Base-by-base conservation (phyloP, 2,888 invertebrate genomes). In the Cyaniris semiargus region DNA sequence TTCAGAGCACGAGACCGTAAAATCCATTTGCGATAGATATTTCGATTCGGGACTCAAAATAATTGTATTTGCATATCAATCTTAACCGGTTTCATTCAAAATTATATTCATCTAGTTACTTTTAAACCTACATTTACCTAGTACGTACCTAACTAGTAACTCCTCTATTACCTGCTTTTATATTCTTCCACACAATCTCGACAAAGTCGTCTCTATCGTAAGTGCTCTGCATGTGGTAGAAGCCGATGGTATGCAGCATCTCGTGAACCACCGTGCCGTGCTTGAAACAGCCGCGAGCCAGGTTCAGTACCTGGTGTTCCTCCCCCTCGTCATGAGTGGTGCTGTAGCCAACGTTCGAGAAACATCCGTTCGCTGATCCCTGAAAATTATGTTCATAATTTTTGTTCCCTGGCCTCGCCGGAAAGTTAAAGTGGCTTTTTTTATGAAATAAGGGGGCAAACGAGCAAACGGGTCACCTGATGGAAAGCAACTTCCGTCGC, bases 221-320 rank as follows among this genome's bases (percentile, higher is more conserved):
- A 31, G 97, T 95, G 84, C 96, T 97, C 85, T 97, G 97, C 90
- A 97, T 97, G 85, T 98, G 97, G 86, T 96, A 97, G 87, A 97
- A 97, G 0, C 97, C 97, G 1, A 97, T 87, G 0, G 96, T 96
- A 84, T 97, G 97, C 83, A 97, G 93, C 86, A 97, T 93, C 87
- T 98, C 97, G 85, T 98, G 97, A 8, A 96, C 95, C 4, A 96
- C 94, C 13, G 96, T 96, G 21, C 97, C 96, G 78, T 94, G 94
- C 38, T 86, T 90, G 78, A 96, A 94, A 84, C 96, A 96, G 48
- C 94, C 93, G 27, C 92, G 92, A 0, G 94, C 90, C 0, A 95
- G 84, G 82, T 96, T 95, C 27, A 96, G 84, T 0, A 94, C 90
- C 86, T 95, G 93, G 0, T 81, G 78, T 0, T 82, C 80, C 60